A percentile compares a stretch with the other conserved stretches of the same genome.
Conservation (phyloP, 2,113 vertebrate species). For the Eira barbara region DNA sequence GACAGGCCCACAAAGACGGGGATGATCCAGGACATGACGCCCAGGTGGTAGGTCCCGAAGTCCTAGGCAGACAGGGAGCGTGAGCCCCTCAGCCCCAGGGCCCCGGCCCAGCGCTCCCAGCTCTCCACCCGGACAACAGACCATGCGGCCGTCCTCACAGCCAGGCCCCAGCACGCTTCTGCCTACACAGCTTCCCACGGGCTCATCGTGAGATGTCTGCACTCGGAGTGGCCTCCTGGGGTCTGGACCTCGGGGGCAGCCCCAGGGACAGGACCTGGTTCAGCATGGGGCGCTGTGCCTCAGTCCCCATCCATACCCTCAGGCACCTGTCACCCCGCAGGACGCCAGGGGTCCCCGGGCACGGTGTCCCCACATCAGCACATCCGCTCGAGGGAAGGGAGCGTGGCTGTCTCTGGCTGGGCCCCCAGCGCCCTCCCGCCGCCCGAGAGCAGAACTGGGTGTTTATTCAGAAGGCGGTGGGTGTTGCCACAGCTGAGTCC, state of each 20-base stretch:
- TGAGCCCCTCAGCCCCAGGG: not conserved
- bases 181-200: not conserved
- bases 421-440: not conserved
- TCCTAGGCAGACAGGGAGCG: conserved; percentile 80
- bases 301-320: not conserved
- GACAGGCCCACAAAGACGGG: conserved; percentile 97
- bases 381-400: not conserved
- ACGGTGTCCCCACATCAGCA: fast-evolving
- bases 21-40: conserved; percentile 97
- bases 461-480: not conserved
- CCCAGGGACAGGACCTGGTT: not conserved
- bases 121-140: not conserved
- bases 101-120: fast-evolving
- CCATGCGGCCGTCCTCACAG: not conserved
- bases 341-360: fast-evolving
- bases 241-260: not conserved
- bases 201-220: not conserved
- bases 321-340: fast-evolving
- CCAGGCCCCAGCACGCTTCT: not conserved
- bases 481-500: not conserved
- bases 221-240: not conserved
- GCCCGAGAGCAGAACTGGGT: not conserved
- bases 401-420: not conserved
- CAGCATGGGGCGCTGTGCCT: not conserved
- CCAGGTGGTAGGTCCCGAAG: conserved; percentile 94